Evolutionary conservation across 1,140 invertebrate genomes (phyloP), one percentile per base, ranked within the genome.

Genomic region (Pararge aegeria): DNA sequence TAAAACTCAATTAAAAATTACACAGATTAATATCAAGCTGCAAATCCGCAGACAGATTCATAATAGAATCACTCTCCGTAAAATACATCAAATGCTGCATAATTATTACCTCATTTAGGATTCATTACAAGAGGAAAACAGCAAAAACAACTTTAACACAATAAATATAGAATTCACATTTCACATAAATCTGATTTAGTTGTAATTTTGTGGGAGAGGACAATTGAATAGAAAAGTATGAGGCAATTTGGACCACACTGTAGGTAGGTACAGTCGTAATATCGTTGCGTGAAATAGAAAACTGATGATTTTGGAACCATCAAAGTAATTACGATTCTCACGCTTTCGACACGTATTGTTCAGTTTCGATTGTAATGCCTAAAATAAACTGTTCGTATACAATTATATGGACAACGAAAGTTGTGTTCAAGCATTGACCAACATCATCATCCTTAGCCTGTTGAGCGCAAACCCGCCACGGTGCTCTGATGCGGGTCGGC

Each of bases 181-280:
- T 48, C 4, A 0, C 5, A 30, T 6, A 27, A 18, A 13, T 46
- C 48, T 24, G 37, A 34, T 38, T 55, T 55, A 55, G 53, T 38
- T 38, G 53, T 30, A 54, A 51, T 55, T 61, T 61, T 40, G 44
- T 55, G 59, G 16, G 53, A 30, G 59, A 61, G 40, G 59, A 61
- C 59, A 55, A 63, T 63, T 46, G 65, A 68, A 74, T 71, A 63
- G 66, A 68, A 72, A 56, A 61, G 44, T 42, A 50, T 70, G 57
- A 67, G 49, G 68, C 61, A 71, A 68, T 63, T 37, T 42, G 19
- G 53, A 64, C 59, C 64, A 51, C 55, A 64, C 58, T 55, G 48
- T 59, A 51, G 51, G 62, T 56, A 55, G 50, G 30, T 48, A 57
- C 52, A 53, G 52, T 66, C 56, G 66, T 61, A 64, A 66, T 61